Evolutionary conservation across 2,797 vertebrate genomes (phyloP).

Genomic region (Cichlasoma orientale): DNA sequence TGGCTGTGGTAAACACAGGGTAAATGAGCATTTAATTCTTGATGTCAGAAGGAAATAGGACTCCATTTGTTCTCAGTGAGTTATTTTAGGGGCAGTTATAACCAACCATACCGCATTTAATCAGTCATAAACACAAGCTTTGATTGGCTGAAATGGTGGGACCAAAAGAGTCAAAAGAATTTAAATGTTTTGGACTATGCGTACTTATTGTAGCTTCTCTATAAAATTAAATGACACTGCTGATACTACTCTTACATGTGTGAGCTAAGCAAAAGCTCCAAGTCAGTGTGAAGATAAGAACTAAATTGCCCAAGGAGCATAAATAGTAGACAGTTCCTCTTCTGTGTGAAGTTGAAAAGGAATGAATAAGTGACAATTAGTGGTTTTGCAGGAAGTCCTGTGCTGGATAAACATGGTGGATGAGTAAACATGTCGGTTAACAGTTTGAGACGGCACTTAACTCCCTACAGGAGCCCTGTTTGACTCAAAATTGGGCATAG

Average conservation of each 20-base stretch:
- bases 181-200: neutral
- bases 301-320: neutral
- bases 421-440: neutral
- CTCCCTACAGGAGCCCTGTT: neutral
- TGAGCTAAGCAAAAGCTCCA: neutral
- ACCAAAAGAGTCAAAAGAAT: neutral
- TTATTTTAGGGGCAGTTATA: constrained; percentile 29
- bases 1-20: constrained; percentile 1
- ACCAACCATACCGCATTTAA: constrained; percentile 6
- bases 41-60: constrained; percentile 28
- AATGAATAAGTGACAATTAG: neutral
- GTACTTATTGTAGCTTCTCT: neutral
- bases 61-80: constrained; percentile 25
- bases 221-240: neutral
- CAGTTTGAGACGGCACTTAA: neutral
- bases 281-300: neutral
- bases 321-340: neutral
- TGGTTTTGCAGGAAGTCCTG: neutral
- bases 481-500: neutral
- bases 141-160: neutral
- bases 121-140: constrained; percentile 7
- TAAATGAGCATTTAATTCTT: constrained; percentile 26
- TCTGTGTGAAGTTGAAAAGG: neutral
- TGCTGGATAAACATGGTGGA: neutral
- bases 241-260: neutral